Evolutionary conservation across 2,797 vertebrate species (phyloP).

Genomic region (Chloroceryle inda): DNA sequence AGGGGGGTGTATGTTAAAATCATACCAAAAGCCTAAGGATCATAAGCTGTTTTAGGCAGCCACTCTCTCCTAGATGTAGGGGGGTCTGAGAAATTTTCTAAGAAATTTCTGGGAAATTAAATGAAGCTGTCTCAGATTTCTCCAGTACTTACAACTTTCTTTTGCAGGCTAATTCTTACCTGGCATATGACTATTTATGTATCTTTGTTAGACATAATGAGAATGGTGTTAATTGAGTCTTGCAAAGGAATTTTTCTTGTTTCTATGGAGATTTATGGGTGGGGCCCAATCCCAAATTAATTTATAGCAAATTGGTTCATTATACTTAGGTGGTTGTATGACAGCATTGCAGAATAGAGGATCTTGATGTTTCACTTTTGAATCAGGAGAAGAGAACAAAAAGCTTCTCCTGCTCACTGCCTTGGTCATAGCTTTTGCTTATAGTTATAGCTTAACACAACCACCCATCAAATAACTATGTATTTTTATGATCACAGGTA

Average conservation of each 20-base stretch:
- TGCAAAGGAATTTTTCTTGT: neutral
- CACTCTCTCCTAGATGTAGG: neutral
- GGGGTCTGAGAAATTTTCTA: neutral
- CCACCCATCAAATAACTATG: neutral
- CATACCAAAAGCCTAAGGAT: neutral
- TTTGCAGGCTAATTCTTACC: neutral
- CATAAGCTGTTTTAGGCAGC: neutral
- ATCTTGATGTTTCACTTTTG: neutral
- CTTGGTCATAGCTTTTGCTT: slow-evolving; percentile 50
- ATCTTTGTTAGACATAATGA: neutral
- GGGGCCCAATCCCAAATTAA: neutral
- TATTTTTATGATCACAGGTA: neutral
- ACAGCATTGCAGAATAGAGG: neutral
- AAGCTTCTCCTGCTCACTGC: neutral
- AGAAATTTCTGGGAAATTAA: neutral
- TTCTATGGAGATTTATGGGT: neutral
- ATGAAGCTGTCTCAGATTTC: neutral
- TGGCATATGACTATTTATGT: neutral
- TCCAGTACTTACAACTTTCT: neutral
- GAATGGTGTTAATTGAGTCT: neutral
- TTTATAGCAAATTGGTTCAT: neutral
- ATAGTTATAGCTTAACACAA: slow-evolving; percentile 39
- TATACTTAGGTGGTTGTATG: neutral
- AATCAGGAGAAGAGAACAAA: neutral
- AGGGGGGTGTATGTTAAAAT: neutral